Conservation (phyloP, 2,888 invertebrate genomes). For the Cephonodes hylas region DNA sequence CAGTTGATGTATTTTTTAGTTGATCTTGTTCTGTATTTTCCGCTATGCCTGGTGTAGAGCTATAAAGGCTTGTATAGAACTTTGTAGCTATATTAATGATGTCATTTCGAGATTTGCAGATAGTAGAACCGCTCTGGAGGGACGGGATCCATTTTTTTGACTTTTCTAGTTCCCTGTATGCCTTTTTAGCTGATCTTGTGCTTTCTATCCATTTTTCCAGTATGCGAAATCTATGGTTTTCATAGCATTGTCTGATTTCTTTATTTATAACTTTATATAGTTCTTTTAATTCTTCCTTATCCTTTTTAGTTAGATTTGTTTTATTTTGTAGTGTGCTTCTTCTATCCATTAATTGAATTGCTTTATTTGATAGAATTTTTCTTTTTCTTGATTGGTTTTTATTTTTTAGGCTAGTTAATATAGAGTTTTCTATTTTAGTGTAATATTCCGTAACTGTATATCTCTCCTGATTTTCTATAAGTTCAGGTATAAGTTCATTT, state of each 20-base stretch:
- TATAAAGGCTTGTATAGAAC: neutral
- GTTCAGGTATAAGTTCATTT: no score
- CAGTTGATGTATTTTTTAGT: no score
- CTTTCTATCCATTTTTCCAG: neutral
- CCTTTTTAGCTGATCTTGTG: neutral
- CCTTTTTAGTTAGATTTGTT: neutral
- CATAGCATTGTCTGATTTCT: neutral
- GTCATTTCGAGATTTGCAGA: neutral
- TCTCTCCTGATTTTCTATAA: no score
- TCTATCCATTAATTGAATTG: slow-evolving; percentile 8
- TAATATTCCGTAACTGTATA: no score
- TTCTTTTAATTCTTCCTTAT: slow-evolving; percentile 5
- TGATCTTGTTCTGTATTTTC: no score
- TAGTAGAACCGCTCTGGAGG: neutral
- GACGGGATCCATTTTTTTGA: neutral
- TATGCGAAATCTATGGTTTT: neutral
- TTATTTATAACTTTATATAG: slow-evolving; percentile 17
- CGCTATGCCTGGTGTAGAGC: no score
- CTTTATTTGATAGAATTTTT: slow-evolving; percentile 2
- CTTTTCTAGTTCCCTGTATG: neutral
- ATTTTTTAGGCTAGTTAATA: slow-evolving; percentile 4
- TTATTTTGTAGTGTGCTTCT: neutral
- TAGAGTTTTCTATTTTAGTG: neutral
- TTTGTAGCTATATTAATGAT: neutral
- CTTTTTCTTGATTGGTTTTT: neutral